Evolutionary conservation across 2,797 vertebrate genomes (phyloP).

Genomic region (Semaprochilodus insignis): DNA sequence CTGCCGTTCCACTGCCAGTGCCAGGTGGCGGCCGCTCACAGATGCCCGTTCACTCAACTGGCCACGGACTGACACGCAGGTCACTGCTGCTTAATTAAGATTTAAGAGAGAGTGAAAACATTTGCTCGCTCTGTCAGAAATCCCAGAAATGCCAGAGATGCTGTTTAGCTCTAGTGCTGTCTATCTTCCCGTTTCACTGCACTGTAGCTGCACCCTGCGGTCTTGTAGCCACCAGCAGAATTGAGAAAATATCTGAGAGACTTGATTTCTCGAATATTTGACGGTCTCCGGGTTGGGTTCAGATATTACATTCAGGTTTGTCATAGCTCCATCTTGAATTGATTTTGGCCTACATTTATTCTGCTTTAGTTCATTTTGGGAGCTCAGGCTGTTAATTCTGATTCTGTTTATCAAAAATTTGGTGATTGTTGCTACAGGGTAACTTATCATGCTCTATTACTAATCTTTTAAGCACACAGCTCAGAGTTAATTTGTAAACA

Average conservation of each 20-base stretch:
- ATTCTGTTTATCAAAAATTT: background rate
- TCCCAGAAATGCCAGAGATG: slow-evolving; percentile 17
- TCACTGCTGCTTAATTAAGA: slow-evolving; percentile 50
- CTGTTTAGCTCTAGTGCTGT: background rate
- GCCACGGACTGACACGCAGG: slow-evolving; percentile 44
- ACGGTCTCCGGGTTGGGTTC: background rate
- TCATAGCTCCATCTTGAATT: background rate
- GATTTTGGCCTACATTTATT: background rate
- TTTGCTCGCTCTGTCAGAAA: slow-evolving; percentile 43
- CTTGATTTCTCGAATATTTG: background rate
- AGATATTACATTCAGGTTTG: background rate
- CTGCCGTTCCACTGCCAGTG: slow-evolving; percentile 51
- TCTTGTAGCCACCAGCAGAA: background rate
- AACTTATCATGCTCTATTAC: background rate
- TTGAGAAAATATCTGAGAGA: background rate
- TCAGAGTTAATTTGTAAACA: too few relatives aligned
- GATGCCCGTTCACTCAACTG: slow-evolving; percentile 49
- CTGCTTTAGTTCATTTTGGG: background rate
- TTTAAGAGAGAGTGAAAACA: slow-evolving; percentile 52
- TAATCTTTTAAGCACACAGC: too few relatives aligned
- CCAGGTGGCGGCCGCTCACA: slow-evolving; percentile 51
- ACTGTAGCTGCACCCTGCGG: background rate
- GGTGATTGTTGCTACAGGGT: background rate
- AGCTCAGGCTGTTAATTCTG: background rate
- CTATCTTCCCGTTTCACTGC: background rate